phyloP scores from a whole-genome alignment of 2,113 vertebrate genomes.

The Hassar affinis region DNA sequence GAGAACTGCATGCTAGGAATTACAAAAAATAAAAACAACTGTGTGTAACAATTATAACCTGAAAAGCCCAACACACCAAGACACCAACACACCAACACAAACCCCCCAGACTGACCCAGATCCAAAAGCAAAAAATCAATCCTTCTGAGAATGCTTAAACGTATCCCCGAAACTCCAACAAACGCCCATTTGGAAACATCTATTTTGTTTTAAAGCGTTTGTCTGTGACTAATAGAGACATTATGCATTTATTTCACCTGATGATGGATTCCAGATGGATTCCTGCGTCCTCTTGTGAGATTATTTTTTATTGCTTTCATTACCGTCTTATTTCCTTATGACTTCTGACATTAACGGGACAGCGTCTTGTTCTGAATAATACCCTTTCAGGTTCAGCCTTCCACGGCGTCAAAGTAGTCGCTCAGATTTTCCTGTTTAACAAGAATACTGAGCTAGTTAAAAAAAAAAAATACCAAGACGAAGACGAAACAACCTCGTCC shows the following conservation, averaged over 20 bases:
- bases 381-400: not conserved
- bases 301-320: not conserved
- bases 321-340: not conserved
- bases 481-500: slow-evolving; percentile 74
- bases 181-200: not conserved
- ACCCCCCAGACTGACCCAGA: not conserved
- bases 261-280: slow-evolving; percentile 15
- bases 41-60: not conserved
- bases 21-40: not conserved
- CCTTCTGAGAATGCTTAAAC: not conserved
- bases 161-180: too few species aligned
- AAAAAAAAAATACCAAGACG: not conserved
- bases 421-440: slow-evolving; percentile 9
- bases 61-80: not conserved
- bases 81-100: not conserved
- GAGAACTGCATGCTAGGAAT: not conserved
- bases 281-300: not conserved
- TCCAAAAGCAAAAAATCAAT: not conserved
- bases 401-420: not conserved
- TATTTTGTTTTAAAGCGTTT: not conserved
- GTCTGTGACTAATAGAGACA: not conserved
- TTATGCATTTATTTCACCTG: slow-evolving; percentile 3
- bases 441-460: slow-evolving; percentile 39
- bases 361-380: not conserved
- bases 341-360: not conserved